phyloP scores from a whole-genome alignment of 2,888 invertebrate genomes.

The Brachycybe producta region DNA sequence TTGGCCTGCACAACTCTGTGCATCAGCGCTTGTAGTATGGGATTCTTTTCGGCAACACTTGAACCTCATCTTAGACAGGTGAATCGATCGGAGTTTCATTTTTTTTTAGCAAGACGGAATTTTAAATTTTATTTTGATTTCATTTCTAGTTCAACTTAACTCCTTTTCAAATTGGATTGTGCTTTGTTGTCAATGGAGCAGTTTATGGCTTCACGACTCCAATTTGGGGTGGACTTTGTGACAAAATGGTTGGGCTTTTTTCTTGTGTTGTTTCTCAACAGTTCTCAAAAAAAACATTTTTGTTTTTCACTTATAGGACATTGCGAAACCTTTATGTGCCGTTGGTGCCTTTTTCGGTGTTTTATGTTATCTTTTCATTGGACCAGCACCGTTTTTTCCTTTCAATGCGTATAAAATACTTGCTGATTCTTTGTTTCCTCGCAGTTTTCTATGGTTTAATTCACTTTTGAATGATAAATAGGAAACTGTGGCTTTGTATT shows the following conservation, averaged over 20 bases:
- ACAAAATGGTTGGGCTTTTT: slow-evolving; percentile 43
- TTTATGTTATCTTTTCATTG: slow-evolving; percentile 56
- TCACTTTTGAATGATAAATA: slow-evolving; percentile 8
- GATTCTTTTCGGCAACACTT: slow-evolving; percentile 75
- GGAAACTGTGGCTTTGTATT: slow-evolving; percentile 9
- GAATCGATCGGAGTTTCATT: slow-evolving; percentile 19
- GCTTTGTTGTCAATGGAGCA: slow-evolving; percentile 74
- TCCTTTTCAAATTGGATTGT: slow-evolving; percentile 56
- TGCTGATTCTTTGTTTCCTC: neutral
- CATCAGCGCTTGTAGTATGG: slow-evolving; percentile 65
- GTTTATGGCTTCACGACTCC: slow-evolving; percentile 67
- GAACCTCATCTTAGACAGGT: slow-evolving; percentile 69
- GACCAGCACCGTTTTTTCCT: slow-evolving; percentile 65
- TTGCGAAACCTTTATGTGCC: slow-evolving; percentile 54
- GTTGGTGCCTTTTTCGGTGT: slow-evolving; percentile 53
- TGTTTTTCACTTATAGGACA: slow-evolving; percentile 7
- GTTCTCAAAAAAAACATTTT: neutral
- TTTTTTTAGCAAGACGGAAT: neutral
- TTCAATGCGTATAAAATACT: slow-evolving; percentile 42
- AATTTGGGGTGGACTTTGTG: slow-evolving; percentile 66
- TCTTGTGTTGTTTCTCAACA: neutral
- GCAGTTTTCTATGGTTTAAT: neutral
- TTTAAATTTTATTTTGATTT: neutral
- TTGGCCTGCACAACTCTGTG: slow-evolving; percentile 57
- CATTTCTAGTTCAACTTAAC: slow-evolving; percentile 26